Percentiles rank a stretch among this genome's conserved stretches.
Conservation (phyloP, 1,140 invertebrate genomes). For the Zaprionus gabonicus region DNA sequence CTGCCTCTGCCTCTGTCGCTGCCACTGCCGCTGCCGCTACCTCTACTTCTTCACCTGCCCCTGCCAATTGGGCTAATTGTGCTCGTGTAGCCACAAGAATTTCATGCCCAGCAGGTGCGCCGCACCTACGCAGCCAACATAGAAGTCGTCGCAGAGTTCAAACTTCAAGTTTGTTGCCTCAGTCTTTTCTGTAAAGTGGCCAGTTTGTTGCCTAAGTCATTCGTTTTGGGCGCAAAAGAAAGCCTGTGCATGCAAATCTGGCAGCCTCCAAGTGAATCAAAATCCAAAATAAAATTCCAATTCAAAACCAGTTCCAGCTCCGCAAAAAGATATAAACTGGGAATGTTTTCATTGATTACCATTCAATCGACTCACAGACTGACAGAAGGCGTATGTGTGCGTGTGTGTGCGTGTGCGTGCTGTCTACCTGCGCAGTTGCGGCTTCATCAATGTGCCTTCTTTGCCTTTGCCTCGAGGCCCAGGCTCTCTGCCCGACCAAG, state of each 20-base stretch:
- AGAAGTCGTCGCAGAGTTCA: conserved; percentile 11
- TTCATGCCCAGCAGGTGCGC: conserved; percentile 23
- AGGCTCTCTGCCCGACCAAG: too few relatives aligned
- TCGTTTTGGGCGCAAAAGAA: conserved; percentile 34
- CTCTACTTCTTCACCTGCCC: neutral
- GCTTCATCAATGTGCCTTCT: conserved; percentile 37
- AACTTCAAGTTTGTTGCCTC: conserved; percentile 45
- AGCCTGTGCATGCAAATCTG: conserved; percentile 40
- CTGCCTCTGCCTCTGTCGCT: neutral
- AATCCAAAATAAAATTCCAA: conserved; percentile 33
- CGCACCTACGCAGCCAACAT: conserved; percentile 29
- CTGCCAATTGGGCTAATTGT: conserved; percentile 46
- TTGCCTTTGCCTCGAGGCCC: neutral
- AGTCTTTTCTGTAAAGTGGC: conserved; percentile 40
- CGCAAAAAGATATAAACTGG: conserved; percentile 20
- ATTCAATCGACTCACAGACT: conserved; percentile 32
- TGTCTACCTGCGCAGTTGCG: conserved; percentile 39
- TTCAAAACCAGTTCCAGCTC: conserved; percentile 45
- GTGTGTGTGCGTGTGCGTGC: neutral
- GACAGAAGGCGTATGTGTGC: neutral
- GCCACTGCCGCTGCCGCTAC: neutral
- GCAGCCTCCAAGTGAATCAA: conserved; percentile 34
- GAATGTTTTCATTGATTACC: conserved; percentile 69
- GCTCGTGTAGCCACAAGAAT: conserved; percentile 10
- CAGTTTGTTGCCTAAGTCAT: conserved; percentile 59